Base-by-base conservation (phyloP, 2,113 vertebrate genomes). In the Gila orcuttii region DNA sequence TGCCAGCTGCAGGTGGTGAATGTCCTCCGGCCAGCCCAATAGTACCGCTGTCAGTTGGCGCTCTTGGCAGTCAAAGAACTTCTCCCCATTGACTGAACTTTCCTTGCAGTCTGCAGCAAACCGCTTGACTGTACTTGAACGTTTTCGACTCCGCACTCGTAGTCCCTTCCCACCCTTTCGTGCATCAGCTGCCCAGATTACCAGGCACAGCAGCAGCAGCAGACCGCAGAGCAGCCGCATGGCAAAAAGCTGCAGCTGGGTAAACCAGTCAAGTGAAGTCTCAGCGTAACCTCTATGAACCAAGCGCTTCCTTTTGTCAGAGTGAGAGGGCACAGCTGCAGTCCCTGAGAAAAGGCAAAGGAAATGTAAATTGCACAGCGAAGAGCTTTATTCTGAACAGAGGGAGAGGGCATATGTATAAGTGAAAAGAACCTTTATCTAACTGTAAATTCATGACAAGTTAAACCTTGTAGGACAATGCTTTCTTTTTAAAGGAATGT, bases 31-130 rank as follows among this genome's bases (percentile, higher is more conserved):
- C 97, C 97, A 98, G 87, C 93, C 93, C 59, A 94, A 91, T 87
- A 93, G 92, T 85, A 98, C 93, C 39, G 93, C 93, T 81, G 95
- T 96, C 87, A 99, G 89, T 83, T 96, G 96, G 86, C 93, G 95
- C 88, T 97, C 97, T 93, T 98, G 97, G 85, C 98, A 99, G 88
- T 98, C 97, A 88, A 99, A 91, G 90, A 96, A 97, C 89, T 98
- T 99, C 89, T 99, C 96, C 5, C 97, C 95, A 8, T 94, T 94
- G 45, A 97, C 96, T 0, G 86, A 91, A 90, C 97, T 99, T 84
- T 95, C 95, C 50, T 97, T 96, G 79, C 98, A 99, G 3, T 96
- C 91, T 28, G 79, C 91, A 33, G 92, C 92, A 2, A 96, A 96
- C n/a, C 97, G 96, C 80, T 95, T 97, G 73, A 92, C 92, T 0